A percentile compares a stretch with the other conserved stretches of the same genome.
Evolutionary conservation across 2,888 invertebrate genomes (phyloP).

Genomic region (Cynaeus angustus): DNA sequence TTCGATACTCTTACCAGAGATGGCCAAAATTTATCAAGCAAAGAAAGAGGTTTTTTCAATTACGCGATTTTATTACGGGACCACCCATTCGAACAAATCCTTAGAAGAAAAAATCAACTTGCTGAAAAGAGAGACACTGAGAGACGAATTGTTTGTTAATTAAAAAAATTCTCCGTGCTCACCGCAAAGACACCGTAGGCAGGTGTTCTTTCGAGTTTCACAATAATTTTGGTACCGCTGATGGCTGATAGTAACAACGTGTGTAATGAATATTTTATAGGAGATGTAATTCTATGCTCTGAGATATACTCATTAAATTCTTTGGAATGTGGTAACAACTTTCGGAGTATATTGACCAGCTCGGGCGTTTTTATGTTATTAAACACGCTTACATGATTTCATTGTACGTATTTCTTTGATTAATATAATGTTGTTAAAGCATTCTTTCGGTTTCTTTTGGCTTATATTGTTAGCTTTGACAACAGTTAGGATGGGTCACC

Average conservation of each 20-base stretch:
- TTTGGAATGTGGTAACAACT: constrained; percentile 49
- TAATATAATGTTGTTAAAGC: background rate
- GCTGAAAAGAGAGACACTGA: constrained; percentile 12
- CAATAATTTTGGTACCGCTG: constrained; percentile 47
- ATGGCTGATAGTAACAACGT: constrained; percentile 47
- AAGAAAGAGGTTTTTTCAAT: constrained; percentile 7
- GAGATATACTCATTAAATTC: constrained; percentile 51
- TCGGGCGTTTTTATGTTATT: constrained; percentile 32
- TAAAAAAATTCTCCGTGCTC: constrained; percentile 18
- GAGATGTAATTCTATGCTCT: constrained; percentile 59
- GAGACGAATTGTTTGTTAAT: constrained; percentile 30
- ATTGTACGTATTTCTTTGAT: constrained; percentile 20
- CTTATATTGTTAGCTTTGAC: background rate
- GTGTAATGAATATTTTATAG: constrained; percentile 60
- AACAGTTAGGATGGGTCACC: background rate
- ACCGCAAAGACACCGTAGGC: constrained; percentile 29
- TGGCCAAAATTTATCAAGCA: constrained; percentile 36
- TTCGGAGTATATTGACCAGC: constrained; percentile 48
- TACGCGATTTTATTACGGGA: constrained; percentile 34
- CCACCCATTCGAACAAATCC: constrained; percentile 25
- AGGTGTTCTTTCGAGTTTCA: constrained; percentile 32
- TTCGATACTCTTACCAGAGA: constrained; percentile 42
- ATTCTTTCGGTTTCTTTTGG: background rate
- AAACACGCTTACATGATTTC: constrained; percentile 5
- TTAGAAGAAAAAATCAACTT: constrained; percentile 17